These are phyloP conservation scores for Limenitis camilla DNA, from an alignment of 2,888 invertebrate species.

Conservation along the genomic window DNA sequence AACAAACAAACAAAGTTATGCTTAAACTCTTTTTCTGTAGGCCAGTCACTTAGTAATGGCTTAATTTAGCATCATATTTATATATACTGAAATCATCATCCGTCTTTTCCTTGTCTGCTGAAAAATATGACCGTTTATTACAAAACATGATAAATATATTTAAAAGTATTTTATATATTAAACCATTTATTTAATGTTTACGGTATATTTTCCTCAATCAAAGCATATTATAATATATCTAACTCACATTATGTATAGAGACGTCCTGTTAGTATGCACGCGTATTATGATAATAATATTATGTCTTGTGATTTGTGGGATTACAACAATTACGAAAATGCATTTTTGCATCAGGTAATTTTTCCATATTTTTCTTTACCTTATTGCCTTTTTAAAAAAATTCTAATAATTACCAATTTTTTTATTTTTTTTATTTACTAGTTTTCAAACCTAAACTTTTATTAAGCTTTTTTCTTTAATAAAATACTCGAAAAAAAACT, in stretches of 20 bases:
- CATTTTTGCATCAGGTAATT: slow-evolving; percentile 29
- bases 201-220: slow-evolving; percentile 22
- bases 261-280: slow-evolving; percentile 17
- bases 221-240: slow-evolving; percentile 13
- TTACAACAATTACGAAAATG: slow-evolving; percentile 28
- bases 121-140: slow-evolving; percentile 30
- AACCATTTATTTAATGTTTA: slow-evolving; percentile 20
- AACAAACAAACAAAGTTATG: no score
- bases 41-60: background rate
- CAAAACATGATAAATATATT: slow-evolving; percentile 26
- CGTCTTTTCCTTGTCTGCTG: slow-evolving; percentile 31
- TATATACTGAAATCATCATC: slow-evolving; percentile 17
- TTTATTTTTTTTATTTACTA: no score
- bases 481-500: no score
- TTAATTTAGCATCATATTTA: slow-evolving; percentile 1
- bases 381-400: no score
- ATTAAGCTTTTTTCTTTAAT: no score
- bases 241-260: slow-evolving; percentile 15
- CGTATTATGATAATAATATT: slow-evolving; percentile 16
- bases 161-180: slow-evolving; percentile 23
- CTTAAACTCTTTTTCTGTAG: no score
- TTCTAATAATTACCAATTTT: no score
- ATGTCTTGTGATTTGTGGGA: slow-evolving; percentile 30
- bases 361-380: background rate
- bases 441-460: no score